These are phyloP conservation scores for Rotaria sp. DNA, from an alignment of 2,888 invertebrate genomes.

Conservation along the genomic window DNA sequence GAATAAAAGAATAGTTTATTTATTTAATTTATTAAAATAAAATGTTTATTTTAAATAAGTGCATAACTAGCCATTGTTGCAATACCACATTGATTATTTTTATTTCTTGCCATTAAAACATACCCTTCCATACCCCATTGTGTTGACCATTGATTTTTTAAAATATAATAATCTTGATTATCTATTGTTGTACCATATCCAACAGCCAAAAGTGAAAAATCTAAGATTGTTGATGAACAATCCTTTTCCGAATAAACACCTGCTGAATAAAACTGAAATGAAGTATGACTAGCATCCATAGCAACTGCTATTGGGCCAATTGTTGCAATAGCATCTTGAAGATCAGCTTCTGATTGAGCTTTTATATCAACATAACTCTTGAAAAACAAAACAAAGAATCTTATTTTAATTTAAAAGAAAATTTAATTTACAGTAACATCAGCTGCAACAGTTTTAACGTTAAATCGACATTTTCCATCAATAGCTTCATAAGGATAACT, in stretches of 20 bases:
- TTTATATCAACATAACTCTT: neutral
- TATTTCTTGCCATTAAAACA: neutral
- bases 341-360: slow-evolving; percentile 7
- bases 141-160: slow-evolving; percentile 32
- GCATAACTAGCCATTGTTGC: neutral
- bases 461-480: neutral
- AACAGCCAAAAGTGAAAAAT: slow-evolving; percentile 34
- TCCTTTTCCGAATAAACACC: slow-evolving; percentile 28
- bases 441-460: neutral
- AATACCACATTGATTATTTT: neutral
- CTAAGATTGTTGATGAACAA: slow-evolving; percentile 27
- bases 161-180: slow-evolving; percentile 31
- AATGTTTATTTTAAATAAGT: neutral
- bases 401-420: neutral
- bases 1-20: neutral
- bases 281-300: slow-evolving; percentile 29
- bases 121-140: slow-evolving; percentile 34
- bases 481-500: slow-evolving; percentile 35
- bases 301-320: slow-evolving; percentile 38
- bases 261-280: slow-evolving; percentile 37
- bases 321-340: neutral
- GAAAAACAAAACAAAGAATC: neutral
- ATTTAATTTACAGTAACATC: slow-evolving; percentile 34
- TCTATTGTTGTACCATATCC: slow-evolving; percentile 31
- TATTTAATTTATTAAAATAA: neutral